Percentiles rank a stretch among this genome's conserved stretches.
These are phyloP conservation scores for Nematostella vectensis DNA, from an alignment of 92 coral and sea anemone genomes.

Conservation along the genomic window DNA sequence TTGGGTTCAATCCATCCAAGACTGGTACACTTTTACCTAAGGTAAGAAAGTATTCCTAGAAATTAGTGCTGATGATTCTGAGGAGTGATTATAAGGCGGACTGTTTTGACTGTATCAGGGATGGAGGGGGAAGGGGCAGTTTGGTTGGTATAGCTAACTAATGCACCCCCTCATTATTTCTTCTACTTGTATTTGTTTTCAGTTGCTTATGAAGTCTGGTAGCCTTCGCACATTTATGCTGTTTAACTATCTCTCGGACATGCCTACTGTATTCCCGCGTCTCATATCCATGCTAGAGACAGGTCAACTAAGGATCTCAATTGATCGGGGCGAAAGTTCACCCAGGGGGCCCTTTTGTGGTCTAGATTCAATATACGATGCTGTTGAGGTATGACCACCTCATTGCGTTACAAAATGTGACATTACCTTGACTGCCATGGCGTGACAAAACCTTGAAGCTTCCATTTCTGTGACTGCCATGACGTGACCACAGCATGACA, in stretches of 20 bases:
- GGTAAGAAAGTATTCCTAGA: conserved; percentile 21
- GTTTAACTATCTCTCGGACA: conserved; percentile 43
- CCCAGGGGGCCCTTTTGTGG: conserved; percentile 52
- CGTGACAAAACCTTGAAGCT: not conserved
- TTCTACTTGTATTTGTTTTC: no score
- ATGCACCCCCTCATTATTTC: no score
- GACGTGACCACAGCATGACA: no score
- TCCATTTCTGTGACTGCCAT: no score
- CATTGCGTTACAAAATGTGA: not conserved
- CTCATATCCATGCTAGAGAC: conserved; percentile 46
- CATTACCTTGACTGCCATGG: not conserved
- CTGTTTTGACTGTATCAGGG: not conserved
- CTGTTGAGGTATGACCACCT: conserved; percentile 52
- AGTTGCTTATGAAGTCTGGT: conserved; percentile 62
- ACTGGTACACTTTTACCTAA: conserved; percentile 58
- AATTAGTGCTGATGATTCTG: not conserved
- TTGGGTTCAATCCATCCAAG: conserved; percentile 54
- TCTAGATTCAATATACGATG: conserved; percentile 47
- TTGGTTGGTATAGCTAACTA: no score
- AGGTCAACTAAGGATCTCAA: conserved; percentile 44
- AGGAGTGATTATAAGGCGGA: not conserved
- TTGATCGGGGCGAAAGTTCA: conserved; percentile 48
- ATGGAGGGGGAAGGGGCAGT: no score
- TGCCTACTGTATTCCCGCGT: conserved; percentile 31
- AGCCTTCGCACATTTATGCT: conserved; percentile 68